Base-by-base conservation (phyloP, 1,140 invertebrate genomes). In the Doryteuthis pealeii region DNA sequence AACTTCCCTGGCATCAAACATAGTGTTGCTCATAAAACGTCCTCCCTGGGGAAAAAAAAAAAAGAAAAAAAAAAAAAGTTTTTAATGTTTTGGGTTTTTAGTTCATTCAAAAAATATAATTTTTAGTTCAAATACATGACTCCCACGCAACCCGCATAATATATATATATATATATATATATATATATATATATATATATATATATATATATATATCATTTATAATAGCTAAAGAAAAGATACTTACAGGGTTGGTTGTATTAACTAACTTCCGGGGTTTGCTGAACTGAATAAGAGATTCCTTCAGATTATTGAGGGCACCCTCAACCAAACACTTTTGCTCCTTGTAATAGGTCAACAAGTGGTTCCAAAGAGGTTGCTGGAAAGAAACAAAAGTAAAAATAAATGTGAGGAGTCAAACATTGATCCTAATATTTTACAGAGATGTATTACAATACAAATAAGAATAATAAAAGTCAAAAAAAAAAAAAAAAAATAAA, bases 291-390 rank as follows among this genome's bases (percentile, higher is more conserved):
- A 99, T 97, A 84, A 96, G 91, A 0, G 95, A 97, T 85, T 99
- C 96, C 86, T 99, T 99, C 2, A 99, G 89, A 88, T 99, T 99
- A 75, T 96, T 99, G 14, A 99, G 88, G 0, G 98, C 97, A 0
- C 98, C 98, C 89, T 99, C 98, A 0, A 99, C 97, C 3, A 99
- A 89, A 40, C 98, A 96, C 84, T 96, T 95, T 78, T 98, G 95
- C 84, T 99, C 97, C 85, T 99, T 99, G 89, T 98, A 99, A 84
- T 98, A 98, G 49, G 94, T 96, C 30, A 99, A 89, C 75, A 99
- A 89, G 85, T 99, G 96, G 87, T 99, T 99, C 98, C 98, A 99
- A 0, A 99, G 89, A 0, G 96, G 95, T 89, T 99, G 97, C 88
- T 92, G 78, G 28, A 86, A 84, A 77, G 77, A 73, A 70, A 71